phyloP scores from a whole-genome alignment of 2,797 vertebrate species.

The Ptychadena robeensis region DNA sequence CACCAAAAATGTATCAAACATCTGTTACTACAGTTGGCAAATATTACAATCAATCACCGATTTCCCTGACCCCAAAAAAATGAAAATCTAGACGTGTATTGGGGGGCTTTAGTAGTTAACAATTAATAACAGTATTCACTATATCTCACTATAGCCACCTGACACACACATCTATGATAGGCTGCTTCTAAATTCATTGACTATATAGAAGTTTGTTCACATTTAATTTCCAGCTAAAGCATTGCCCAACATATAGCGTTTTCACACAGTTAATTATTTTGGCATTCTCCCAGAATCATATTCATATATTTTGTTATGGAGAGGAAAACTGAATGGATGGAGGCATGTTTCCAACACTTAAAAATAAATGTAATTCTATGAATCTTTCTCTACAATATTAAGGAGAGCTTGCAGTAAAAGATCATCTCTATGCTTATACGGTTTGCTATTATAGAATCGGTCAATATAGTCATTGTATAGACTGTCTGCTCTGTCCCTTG shows the following conservation, averaged over 20 bases:
- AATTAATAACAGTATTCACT: not conserved
- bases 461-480: conserved; percentile 90
- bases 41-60: too few species aligned
- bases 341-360: conserved; percentile 68
- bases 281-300: conserved; percentile 1
- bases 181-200: not conserved
- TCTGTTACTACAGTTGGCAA: too few species aligned
- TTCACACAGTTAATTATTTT: conserved; percentile 11
- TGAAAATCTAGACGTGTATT: too few species aligned
- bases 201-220: not conserved
- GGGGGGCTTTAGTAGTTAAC: too few species aligned
- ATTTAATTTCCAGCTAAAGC: not conserved
- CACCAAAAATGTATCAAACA: too few species aligned
- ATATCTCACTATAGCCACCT: not conserved
- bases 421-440: conserved; percentile 93
- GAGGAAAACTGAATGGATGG: conserved; percentile 21
- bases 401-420: conserved; percentile 90
- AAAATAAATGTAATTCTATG: conserved; percentile 67
- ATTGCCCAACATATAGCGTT: not conserved
- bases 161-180: not conserved
- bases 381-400: conserved; percentile 83
- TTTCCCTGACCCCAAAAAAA: too few species aligned
- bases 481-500: conserved; percentile 77
- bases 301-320: not conserved
- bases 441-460: conserved; percentile 87